phyloP scores from a whole-genome alignment of 2,888 invertebrate species.

The Junonia oenone region DNA sequence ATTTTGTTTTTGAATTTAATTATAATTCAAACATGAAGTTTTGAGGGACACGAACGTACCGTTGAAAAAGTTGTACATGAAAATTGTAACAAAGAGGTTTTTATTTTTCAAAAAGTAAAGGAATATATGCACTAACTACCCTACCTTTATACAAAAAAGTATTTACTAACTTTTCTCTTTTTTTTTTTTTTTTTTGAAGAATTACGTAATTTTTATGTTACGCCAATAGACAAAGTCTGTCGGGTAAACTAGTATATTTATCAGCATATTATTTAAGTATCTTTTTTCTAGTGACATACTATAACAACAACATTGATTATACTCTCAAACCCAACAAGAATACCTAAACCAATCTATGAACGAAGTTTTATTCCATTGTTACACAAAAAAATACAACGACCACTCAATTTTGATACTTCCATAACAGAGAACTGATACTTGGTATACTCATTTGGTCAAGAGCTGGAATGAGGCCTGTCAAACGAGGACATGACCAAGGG shows the following conservation, averaged over 20 bases:
- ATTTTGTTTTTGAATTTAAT: conserved; percentile 9
- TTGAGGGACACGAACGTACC: neutral
- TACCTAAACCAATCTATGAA: neutral
- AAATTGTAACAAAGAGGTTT: neutral
- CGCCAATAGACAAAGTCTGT: no score
- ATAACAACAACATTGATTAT: neutral
- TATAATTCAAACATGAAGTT: neutral
- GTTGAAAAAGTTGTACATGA: neutral
- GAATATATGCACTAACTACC: no score
- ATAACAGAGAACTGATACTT: neutral
- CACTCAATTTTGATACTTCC: neutral
- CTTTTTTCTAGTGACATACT: neutral
- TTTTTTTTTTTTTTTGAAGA: no score
- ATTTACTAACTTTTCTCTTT: no score
- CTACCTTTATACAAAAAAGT: no score
- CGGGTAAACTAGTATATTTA: no score
- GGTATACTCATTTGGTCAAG: conserved; percentile 33
- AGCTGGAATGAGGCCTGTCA: conserved; percentile 33
- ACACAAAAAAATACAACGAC: neutral
- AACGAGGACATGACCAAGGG: conserved; percentile 30
- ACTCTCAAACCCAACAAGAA: neutral
- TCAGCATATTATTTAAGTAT: no score
- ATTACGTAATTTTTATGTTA: no score
- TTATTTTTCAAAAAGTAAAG: no score
- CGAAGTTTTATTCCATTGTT: neutral